These are phyloP conservation scores for Yponomeuta sedellus DNA, from an alignment of 2,888 invertebrate species.

Conservation along the genomic window DNA sequence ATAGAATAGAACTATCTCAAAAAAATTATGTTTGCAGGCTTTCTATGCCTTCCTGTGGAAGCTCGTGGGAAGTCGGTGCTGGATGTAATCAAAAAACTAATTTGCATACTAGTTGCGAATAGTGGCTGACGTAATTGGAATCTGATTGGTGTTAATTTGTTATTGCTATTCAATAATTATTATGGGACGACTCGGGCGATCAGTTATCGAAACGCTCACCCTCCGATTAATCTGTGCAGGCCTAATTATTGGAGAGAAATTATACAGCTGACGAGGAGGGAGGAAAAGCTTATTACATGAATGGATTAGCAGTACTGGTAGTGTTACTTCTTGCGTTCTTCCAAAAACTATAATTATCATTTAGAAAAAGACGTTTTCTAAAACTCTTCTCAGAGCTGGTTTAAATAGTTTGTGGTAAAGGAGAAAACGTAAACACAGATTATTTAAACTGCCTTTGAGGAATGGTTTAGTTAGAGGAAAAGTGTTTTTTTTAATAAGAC, in stretches of 20 bases:
- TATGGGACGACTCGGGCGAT: constrained; percentile 11
- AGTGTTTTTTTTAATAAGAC: too few relatives aligned
- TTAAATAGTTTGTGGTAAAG: too few relatives aligned
- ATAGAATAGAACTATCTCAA: too few relatives aligned
- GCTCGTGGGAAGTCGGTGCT: constrained; percentile 37
- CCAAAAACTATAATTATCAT: too few relatives aligned
- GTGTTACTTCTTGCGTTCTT: too few relatives aligned
- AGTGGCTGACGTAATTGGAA: constrained; percentile 36
- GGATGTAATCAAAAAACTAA: constrained; percentile 48
- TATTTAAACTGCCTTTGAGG: too few relatives aligned
- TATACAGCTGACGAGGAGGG: background rate
- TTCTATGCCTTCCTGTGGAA: background rate
- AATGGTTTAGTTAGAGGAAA: too few relatives aligned
- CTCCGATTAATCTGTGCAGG: background rate
- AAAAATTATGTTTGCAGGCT: background rate
- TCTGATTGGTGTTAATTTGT: constrained; percentile 58
- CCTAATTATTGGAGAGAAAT: background rate
- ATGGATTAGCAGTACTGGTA: too few relatives aligned
- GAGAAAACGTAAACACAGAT: too few relatives aligned
- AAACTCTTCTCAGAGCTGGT: too few relatives aligned
- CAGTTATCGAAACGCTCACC: background rate
- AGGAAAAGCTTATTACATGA: background rate
- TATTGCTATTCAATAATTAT: constrained; percentile 30
- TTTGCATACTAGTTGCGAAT: constrained; percentile 48
- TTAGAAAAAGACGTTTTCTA: too few relatives aligned